These are phyloP conservation scores for Volucella inanis DNA, from an alignment of 2,888 invertebrate genomes.

Conservation along the genomic window DNA sequence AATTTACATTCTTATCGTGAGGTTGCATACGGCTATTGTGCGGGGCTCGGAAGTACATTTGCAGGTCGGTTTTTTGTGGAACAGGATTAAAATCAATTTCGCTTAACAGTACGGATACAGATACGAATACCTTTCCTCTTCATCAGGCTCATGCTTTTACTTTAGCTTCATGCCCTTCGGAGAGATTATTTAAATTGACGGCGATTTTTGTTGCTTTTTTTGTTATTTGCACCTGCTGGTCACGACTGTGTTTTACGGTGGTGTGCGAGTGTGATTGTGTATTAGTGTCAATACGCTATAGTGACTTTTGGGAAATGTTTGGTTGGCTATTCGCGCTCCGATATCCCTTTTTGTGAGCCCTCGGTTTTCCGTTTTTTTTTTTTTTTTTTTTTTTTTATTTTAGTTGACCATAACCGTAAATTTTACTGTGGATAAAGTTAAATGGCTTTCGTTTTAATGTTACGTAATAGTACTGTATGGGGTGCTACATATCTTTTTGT, in stretches of 20 bases:
- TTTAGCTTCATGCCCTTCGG: neutral
- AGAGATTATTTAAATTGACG: slow-evolving; percentile 69
- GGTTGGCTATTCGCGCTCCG: slow-evolving; percentile 25
- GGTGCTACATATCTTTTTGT: slow-evolving; percentile 11
- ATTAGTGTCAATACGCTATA: neutral
- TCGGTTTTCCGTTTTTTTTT: neutral
- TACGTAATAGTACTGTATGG: neutral
- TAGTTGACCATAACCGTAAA: slow-evolving; percentile 74
- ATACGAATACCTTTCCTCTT: slow-evolving; percentile 21
- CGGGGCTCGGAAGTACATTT: slow-evolving; percentile 34
- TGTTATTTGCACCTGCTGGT: slow-evolving; percentile 39
- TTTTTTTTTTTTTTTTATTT: slow-evolving; percentile 14
- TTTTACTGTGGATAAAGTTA: slow-evolving; percentile 70
- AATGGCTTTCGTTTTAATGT: slow-evolving; percentile 69
- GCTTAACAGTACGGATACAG: slow-evolving; percentile 44
- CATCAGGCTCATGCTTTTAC: neutral
- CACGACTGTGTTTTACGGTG: neutral
- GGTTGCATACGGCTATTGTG: slow-evolving; percentile 47
- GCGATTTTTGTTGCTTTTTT: slow-evolving; percentile 42
- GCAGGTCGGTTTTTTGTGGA: slow-evolving; percentile 43
- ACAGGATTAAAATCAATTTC: slow-evolving; percentile 70
- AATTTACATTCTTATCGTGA: slow-evolving; percentile 69
- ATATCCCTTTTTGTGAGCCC: slow-evolving; percentile 3
- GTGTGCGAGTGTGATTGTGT: neutral
- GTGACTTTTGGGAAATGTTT: slow-evolving; percentile 14